These are phyloP conservation scores for Ophion obscuratus DNA, from an alignment of 2,888 invertebrate species.

Conservation along the genomic window DNA sequence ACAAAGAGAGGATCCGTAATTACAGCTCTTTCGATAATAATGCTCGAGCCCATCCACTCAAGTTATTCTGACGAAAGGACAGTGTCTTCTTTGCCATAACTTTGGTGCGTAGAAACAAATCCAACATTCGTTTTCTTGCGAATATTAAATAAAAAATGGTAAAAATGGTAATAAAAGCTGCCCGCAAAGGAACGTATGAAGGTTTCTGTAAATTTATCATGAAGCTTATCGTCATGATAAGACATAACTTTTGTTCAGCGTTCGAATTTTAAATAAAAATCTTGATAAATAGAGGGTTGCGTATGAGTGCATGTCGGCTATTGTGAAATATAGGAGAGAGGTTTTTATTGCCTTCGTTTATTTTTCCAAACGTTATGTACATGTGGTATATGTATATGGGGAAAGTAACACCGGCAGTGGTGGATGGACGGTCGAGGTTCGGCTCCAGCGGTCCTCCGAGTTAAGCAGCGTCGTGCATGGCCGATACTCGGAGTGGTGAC, in stretches of 20 bases:
- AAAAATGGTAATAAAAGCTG: neutral
- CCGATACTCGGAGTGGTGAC: too few species aligned
- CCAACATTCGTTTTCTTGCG: neutral
- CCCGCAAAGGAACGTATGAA: neutral
- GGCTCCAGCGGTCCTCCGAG: too few species aligned
- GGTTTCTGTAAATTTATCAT: neutral
- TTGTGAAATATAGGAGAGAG: neutral
- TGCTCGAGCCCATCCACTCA: neutral
- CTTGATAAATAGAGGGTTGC: neutral
- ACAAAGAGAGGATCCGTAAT: neutral
- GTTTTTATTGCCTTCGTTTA: neutral
- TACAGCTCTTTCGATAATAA: neutral
- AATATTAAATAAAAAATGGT: neutral
- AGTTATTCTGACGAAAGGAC: neutral
- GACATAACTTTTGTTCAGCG: neutral
- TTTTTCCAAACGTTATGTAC: neutral
- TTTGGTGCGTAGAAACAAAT: neutral
- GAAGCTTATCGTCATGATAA: neutral
- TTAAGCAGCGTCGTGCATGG: too few species aligned
- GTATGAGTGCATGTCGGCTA: neutral
- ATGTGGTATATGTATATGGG: too few species aligned
- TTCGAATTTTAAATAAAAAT: neutral
- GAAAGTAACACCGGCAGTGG: too few species aligned
- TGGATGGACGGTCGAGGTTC: too few species aligned
- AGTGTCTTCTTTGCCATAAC: neutral